phyloP scores from a whole-genome alignment of 2,888 invertebrate species.

The Brenthis hecate region DNA sequence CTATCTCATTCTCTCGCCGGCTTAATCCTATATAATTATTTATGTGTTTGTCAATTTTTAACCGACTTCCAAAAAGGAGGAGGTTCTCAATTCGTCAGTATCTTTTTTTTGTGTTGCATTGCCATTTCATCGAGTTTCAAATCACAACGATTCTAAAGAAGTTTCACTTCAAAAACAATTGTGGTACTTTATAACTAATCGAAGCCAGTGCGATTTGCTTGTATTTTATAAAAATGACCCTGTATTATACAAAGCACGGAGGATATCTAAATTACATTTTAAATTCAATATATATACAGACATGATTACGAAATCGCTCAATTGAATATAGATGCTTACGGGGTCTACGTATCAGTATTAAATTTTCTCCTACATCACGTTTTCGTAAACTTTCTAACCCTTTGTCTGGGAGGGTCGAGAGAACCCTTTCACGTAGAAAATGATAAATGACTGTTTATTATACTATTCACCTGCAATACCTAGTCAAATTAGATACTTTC shows the following conservation, averaged over 20 bases:
- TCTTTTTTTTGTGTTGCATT: no score
- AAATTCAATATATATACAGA: constrained; percentile 3
- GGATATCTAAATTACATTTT: not conserved
- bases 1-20: no score
- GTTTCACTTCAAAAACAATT: no score
- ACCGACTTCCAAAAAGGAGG: no score
- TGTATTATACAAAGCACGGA: no score
- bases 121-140: no score
- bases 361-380: constrained; percentile 45
- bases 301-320: not conserved
- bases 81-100: no score
- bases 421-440: constrained; percentile 37
- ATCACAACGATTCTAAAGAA: no score
- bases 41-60: no score
- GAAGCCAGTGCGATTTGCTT: no score
- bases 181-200: rapidly evolving
- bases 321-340: constrained; percentile 20
- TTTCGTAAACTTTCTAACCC: constrained; percentile 42
- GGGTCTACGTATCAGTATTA: constrained; percentile 26
- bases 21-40: no score
- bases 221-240: no score
- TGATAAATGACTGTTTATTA: constrained; percentile 39
- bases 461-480: constrained; percentile 20
- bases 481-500: constrained; percentile 22
- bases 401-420: constrained; percentile 39